Percentiles rank a stretch among this genome's conserved stretches.
Conservation (phyloP, 2,797 vertebrate genomes). For the Pseudochirops cupreus region DNA sequence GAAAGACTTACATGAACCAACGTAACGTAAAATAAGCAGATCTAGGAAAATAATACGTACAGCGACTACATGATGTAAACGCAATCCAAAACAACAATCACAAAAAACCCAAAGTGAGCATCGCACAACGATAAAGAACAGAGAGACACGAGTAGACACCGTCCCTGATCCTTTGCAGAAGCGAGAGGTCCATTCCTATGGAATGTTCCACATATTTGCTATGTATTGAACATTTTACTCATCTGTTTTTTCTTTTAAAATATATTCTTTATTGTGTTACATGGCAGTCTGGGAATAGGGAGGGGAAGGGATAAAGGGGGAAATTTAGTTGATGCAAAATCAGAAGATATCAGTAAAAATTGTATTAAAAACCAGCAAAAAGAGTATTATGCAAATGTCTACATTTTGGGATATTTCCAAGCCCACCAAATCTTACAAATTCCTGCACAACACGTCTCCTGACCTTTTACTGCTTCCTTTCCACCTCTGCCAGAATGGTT, state of each 20-base stretch:
- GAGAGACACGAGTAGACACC: neutral
- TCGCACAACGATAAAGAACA: neutral
- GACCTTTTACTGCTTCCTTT: conserved; percentile 52
- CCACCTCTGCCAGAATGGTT: conserved; percentile 54
- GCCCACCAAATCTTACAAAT: conserved; percentile 26
- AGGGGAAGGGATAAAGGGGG: neutral
- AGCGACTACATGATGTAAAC: neutral
- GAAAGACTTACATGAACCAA: neutral
- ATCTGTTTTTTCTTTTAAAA: neutral
- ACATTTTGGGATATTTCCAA: neutral
- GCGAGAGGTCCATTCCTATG: neutral
- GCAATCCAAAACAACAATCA: neutral
- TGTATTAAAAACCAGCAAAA: neutral
- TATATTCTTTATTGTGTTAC: neutral
- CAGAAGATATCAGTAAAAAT: neutral
- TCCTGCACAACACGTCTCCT: conserved; percentile 28
- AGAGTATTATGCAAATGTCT: neutral
- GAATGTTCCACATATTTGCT: neutral
- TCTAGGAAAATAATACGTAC: neutral
- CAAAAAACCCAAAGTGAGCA: neutral
- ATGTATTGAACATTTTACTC: neutral
- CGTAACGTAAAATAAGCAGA: neutral
- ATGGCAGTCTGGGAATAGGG: neutral
- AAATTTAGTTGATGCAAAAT: neutral
- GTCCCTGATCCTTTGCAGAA: neutral